Evolutionary conservation across 2,888 invertebrate genomes (phyloP).

Genomic region (Spodoptera exigua): DNA sequence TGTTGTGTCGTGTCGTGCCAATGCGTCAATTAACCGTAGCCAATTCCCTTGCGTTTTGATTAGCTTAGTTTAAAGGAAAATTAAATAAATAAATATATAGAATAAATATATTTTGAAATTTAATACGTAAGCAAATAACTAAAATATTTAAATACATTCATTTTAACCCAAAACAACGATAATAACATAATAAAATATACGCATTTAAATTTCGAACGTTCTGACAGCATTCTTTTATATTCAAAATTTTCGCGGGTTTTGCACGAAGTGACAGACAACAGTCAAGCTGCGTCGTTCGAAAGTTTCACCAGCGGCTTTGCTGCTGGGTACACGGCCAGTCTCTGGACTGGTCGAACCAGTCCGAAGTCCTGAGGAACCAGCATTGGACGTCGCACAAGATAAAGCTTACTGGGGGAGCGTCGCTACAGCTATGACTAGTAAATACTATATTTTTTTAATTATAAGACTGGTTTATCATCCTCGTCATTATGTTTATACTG

Average conservation of each 20-base stretch:
- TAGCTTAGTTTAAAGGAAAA: constrained; percentile 34
- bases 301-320: constrained; percentile 87
- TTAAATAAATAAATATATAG: not conserved
- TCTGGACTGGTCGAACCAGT: constrained; percentile 86
- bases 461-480: not conserved
- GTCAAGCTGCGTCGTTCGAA: constrained; percentile 86
- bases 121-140: too few species aligned
- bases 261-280: constrained; percentile 55
- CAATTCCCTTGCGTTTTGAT: constrained; percentile 37
- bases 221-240: not conserved
- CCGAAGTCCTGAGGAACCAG: constrained; percentile 85
- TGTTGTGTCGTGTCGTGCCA: constrained; percentile 60
- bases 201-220: constrained; percentile 8
- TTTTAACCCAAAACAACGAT: not conserved
- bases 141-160: not conserved
- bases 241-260: constrained; percentile 44
- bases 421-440: constrained; percentile 82
- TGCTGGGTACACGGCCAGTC: constrained; percentile 89
- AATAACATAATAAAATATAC: constrained; percentile 14
- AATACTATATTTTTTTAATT: constrained; percentile 28
- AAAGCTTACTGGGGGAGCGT: constrained; percentile 87
- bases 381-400: constrained; percentile 87
- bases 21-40: constrained; percentile 59
- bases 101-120: not conserved
- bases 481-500: too few species aligned